Evolutionary conservation across 2,888 invertebrate genomes (phyloP), one percentile per base, ranked within the genome.

Genomic region (Hyposoter didymator): DNA sequence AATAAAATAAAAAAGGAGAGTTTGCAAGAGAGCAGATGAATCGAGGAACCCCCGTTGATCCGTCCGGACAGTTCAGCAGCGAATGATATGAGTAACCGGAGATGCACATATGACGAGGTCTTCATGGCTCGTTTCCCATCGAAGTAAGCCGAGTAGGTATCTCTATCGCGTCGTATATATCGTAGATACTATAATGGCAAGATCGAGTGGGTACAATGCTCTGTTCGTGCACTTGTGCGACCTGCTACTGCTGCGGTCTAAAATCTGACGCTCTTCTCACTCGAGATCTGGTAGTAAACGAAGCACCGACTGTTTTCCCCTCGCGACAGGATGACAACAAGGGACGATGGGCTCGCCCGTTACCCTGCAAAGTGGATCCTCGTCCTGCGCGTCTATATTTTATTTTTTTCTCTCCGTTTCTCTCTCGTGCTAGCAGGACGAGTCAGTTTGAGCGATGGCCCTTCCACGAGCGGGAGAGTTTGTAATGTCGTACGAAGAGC

Each of bases 101-200:
- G 88, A 86, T 88, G 92, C 92, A 89, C 92, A 92, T 92, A 92
- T 91, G 93, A 93, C 92, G 90, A 83, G 90, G 90, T 89, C 90
- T 92, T 92, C 90, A 93, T 86, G 93, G 93, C 90, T 93, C 93
- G 92, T 92, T 93, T 91, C 87, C 84, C 90, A 84, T 81, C 86
- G 88, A 87, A 89, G 88, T 89, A 85, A 87, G 83, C 83, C 74
- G 74, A 84, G 84, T 82, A 82, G 86, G 82, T 87, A 87, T 82
- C 84, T 85, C 85, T 76, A 83, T 82, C 83, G 45, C 62, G 49
- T 73, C 14, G 62, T 73, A 22, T 70, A 76, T 76, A 72, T 82
- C 76, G 75, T 76, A 84, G 87, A 88, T 28, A 59, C 28, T 28
- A 59, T 88, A 89, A 89, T 88, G 87, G 89, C 86, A 76, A 84